These are phyloP conservation scores for Coptodon rendalli DNA, from an alignment of 2,113 vertebrate genomes.

Conservation along the genomic window DNA sequence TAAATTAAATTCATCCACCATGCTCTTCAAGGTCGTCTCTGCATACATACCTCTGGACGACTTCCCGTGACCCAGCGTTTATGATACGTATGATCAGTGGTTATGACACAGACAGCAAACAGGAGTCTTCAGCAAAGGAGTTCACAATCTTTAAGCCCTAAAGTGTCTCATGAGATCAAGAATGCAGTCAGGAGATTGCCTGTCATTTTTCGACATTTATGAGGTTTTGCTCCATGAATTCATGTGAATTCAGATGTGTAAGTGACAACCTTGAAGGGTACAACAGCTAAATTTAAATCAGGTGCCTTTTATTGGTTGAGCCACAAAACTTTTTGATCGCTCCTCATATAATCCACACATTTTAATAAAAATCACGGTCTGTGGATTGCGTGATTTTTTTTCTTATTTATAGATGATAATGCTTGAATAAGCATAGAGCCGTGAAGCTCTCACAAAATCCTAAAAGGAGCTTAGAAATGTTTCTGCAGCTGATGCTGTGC, in stretches of 20 bases:
- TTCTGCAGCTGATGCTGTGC: background rate
- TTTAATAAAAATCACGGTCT: background rate
- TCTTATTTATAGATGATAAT: background rate
- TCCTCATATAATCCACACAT: background rate
- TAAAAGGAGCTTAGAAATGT: background rate
- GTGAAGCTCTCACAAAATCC: background rate
- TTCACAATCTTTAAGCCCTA: background rate
- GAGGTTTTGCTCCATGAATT: background rate
- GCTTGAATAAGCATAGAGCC: background rate
- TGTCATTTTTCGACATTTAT: background rate
- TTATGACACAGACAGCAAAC: background rate
- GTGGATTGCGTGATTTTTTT: background rate
- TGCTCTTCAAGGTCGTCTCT: background rate
- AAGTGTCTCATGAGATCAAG: background rate
- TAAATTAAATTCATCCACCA: background rate
- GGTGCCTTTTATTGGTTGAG: background rate
- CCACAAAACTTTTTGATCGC: background rate
- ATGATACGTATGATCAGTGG: background rate
- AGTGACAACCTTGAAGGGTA: background rate
- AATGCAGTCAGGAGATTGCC: background rate
- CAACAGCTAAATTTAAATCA: background rate
- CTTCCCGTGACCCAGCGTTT: background rate
- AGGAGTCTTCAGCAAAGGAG: background rate
- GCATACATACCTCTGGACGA: background rate
- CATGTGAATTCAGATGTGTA: background rate